Evolutionary conservation across 2,797 vertebrate genomes (phyloP).

Genomic region (Betta splendens): DNA sequence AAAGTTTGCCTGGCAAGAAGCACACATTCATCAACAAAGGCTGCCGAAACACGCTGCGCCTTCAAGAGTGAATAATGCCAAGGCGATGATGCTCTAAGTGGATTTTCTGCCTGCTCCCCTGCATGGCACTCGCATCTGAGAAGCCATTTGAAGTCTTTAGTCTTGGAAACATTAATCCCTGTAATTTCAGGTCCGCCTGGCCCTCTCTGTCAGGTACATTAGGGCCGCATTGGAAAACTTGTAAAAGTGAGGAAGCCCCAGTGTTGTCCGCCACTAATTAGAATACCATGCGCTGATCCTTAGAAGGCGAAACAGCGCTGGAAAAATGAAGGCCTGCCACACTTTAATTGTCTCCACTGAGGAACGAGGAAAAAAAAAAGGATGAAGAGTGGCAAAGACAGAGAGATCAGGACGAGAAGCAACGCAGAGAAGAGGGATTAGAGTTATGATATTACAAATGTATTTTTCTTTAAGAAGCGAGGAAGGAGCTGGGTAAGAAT

Average conservation of each 20-base stretch:
- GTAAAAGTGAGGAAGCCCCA: slow-evolving; percentile 66
- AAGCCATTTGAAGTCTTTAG: slow-evolving; percentile 76
- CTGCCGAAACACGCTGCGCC: slow-evolving; percentile 62
- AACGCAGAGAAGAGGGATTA: slow-evolving; percentile 40
- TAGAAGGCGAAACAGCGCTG: slow-evolving; percentile 76
- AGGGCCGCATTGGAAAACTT: slow-evolving; percentile 68
- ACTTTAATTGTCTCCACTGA: slow-evolving; percentile 82
- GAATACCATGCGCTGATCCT: slow-evolving; percentile 80
- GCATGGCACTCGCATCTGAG: slow-evolving; percentile 72
- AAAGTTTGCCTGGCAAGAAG: slow-evolving; percentile 69
- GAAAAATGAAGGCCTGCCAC: slow-evolving; percentile 82
- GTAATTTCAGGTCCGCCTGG: slow-evolving; percentile 79
- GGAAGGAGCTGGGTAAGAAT: slow-evolving; percentile 40
- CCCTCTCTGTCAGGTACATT: slow-evolving; percentile 79
- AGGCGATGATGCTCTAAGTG: slow-evolving; percentile 73
- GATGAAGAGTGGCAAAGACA: slow-evolving; percentile 41
- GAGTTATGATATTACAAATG: slow-evolving; percentile 61
- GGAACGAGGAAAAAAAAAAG: slow-evolving; percentile 49
- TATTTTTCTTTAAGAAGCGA: slow-evolving; percentile 55
- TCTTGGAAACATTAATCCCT: slow-evolving; percentile 80
- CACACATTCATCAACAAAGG: slow-evolving; percentile 67
- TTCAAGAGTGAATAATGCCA: slow-evolving; percentile 76
- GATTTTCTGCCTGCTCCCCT: slow-evolving; percentile 75
- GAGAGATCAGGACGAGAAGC: slow-evolving; percentile 22
- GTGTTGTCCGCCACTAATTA: slow-evolving; percentile 77